phyloP scores from a whole-genome alignment of 2,797 vertebrate species.

The Eremophila alpestris region DNA sequence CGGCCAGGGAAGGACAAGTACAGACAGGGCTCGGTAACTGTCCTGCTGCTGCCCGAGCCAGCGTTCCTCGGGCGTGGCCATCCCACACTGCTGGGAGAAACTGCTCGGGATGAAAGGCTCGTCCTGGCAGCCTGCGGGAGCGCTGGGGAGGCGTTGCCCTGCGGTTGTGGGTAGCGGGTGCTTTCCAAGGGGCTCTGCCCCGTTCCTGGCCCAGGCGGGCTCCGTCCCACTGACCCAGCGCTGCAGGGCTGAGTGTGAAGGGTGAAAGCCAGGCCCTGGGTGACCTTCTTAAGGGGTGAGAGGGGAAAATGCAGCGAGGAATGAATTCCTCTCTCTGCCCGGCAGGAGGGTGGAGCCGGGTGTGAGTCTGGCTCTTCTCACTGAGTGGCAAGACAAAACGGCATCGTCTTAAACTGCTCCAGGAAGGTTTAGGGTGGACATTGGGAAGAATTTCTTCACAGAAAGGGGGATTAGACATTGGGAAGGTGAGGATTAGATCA shows the following conservation, averaged over 20 bases:
- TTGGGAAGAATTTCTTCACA: neutral
- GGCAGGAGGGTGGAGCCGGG: neutral
- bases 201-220: neutral
- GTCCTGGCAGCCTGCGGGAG: neutral
- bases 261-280: neutral
- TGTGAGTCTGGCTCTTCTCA: neutral
- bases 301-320: neutral
- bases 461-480: accelerated
- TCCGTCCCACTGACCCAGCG: neutral
- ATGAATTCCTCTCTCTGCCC: neutral
- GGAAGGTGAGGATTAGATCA: neutral
- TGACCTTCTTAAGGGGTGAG: neutral
- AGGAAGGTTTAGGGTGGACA: neutral
- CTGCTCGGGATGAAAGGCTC: neutral
- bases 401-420: too few species aligned
- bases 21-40: neutral
- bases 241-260: neutral
- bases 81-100: conserved; percentile 18
- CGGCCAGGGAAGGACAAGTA: neutral
- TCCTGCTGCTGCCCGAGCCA: neutral
- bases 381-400: neutral
- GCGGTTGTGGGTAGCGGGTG: neutral
- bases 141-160: neutral
- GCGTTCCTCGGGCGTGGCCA: neutral
- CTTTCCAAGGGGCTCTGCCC: neutral